These are phyloP conservation scores for Scelioninae gen. 2 DNA, from an alignment of 2,888 invertebrate genomes.

Conservation along the genomic window DNA sequence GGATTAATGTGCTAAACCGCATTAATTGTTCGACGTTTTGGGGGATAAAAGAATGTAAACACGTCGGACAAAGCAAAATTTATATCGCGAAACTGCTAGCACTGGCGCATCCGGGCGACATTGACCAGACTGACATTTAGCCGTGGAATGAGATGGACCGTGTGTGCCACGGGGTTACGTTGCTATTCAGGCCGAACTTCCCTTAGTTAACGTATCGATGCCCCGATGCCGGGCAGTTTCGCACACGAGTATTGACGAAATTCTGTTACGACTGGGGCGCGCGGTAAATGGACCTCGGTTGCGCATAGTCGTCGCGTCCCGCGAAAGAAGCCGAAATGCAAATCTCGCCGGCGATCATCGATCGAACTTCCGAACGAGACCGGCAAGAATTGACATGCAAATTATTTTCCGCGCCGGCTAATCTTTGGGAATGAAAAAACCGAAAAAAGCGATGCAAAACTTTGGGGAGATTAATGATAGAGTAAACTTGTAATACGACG, in stretches of 20 bases:
- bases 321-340: constrained; percentile 41
- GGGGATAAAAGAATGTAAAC: constrained; percentile 45
- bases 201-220: constrained; percentile 55
- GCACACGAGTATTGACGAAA: constrained; percentile 56
- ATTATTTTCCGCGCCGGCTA: constrained; percentile 38
- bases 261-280: constrained; percentile 38
- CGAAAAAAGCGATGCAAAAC: constrained; percentile 6
- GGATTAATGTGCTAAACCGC: constrained; percentile 27
- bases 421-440: constrained; percentile 30
- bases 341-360: constrained; percentile 20
- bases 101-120: constrained; percentile 60
- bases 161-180: constrained; percentile 46
- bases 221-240: constrained; percentile 35
- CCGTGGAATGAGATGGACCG: constrained; percentile 59
- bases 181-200: constrained; percentile 51
- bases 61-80: constrained; percentile 62
- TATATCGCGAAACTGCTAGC: constrained; percentile 60
- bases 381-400: constrained; percentile 45
- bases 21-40: constrained; percentile 32
- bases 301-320: constrained; percentile 13
- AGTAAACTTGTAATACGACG: constrained; percentile 26
- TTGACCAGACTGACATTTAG: constrained; percentile 65
- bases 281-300: constrained; percentile 45
- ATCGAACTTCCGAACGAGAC: constrained; percentile 28
- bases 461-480: constrained; percentile 36